Evolutionary conservation across 2,113 vertebrate species (phyloP), one percentile per base, ranked within the genome.

Genomic region (Gavia stellata): DNA sequence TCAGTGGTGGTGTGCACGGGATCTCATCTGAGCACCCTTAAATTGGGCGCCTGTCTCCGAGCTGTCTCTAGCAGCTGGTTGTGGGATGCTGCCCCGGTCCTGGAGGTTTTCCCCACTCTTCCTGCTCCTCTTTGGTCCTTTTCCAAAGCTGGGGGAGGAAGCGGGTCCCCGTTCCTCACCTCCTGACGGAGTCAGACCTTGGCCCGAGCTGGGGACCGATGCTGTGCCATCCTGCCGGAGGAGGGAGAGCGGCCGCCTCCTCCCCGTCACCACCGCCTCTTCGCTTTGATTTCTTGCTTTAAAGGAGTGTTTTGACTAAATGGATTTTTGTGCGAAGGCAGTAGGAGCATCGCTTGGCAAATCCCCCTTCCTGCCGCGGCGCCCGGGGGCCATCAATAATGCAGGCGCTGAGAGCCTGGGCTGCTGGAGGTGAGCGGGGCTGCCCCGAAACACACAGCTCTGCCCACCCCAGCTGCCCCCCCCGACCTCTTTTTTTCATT

Each of bases 301-400:
- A 77, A 62, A 80, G 70, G 91, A 90, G 65, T 66, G 70, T 93
- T 98, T 95, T 94, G 82, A 88, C 95, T 95, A 73, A 97, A 85
- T 42, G 84, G 84, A 62, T 96, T 94, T 95, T 89, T 94, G 92
- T 96, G 94, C 14, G 9, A 72, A 92, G 97, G 24, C 93, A 86
- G 94, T 70, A 96, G 96, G 84, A 97, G 44, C 66, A 81, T 96
- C 61, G 4, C 94, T 96, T 82, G 92, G 95, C 94, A 94, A 61
- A 93, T 91, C 92, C 87, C 65, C 68, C 81, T 95, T n/a, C 63
- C 12, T 25, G 10, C 80, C 29, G 16, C 1, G 1, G 70, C 6
- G 59, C 66, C 3, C 7, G 5, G n/a, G 72, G 79, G 12, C 75
- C 81, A 83, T 96, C 95, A 97, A 97, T 96, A 89, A 96, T 94